These are phyloP conservation scores for Macquaria australasica DNA, from an alignment of 2,113 vertebrate species.

Conservation along the genomic window DNA sequence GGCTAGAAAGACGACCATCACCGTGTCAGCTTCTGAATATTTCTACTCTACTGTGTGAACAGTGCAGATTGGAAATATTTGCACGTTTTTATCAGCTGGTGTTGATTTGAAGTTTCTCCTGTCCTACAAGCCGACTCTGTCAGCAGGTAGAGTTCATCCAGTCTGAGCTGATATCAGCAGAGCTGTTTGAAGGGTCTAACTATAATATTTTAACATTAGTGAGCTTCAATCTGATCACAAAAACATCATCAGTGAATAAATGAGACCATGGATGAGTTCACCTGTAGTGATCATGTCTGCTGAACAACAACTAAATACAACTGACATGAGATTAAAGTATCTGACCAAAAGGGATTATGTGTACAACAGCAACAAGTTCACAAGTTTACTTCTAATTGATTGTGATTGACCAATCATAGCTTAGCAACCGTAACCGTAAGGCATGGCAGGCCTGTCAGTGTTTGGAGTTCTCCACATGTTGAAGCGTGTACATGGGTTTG, in stretches of 20 bases:
- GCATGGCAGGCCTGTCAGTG: neutral
- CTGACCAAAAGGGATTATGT: neutral
- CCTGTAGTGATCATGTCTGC: neutral
- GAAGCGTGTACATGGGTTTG: neutral
- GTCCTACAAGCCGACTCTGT: conserved; percentile 38
- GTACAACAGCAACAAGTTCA: neutral
- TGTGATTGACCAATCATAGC: neutral
- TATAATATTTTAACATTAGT: neutral
- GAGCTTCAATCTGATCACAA: conserved; percentile 20
- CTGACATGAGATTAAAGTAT: neutral
- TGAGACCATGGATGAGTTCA: conserved; percentile 57
- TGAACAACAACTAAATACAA: conserved; percentile 3
- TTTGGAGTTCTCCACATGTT: neutral
- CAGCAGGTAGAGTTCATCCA: conserved; percentile 53
- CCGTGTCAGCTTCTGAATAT: conserved; percentile 49
- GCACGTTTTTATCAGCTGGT: conserved; percentile 57
- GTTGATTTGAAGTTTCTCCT: conserved; percentile 55
- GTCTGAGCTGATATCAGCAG: conserved; percentile 48
- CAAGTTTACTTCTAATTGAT: neutral
- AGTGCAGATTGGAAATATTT: conserved; percentile 63
- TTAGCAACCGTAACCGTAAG: neutral
- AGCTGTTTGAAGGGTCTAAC: conserved; percentile 53
- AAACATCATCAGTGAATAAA: conserved; percentile 54
- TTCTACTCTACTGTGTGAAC: conserved; percentile 58
- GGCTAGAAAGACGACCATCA: conserved; percentile 29